Evolutionary conservation across 2,888 invertebrate genomes (phyloP), one percentile per base, ranked within the genome.

Genomic region (Mesochorus sp.): DNA sequence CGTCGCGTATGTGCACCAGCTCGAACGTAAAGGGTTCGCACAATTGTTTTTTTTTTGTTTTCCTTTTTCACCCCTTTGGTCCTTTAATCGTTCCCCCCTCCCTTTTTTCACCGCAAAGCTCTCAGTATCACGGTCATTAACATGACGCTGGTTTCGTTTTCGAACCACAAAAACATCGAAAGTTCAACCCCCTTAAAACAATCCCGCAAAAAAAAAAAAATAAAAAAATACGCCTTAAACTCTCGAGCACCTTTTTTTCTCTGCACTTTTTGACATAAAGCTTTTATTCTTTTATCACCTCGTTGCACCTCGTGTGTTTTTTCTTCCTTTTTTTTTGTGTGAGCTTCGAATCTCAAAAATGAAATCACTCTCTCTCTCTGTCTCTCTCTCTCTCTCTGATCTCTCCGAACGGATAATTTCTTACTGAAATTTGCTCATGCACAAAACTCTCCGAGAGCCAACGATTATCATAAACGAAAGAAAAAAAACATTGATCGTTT

Each of bases 241-340:
- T 37, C 73, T 59, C 53, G 44, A 55, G 53, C 44, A 44, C 28
- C 44, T 44, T 74, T 76, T 59, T 49, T 62, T 26, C 28, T 70
- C 39, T 49, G 42, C 53, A 42, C 67, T 73, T 51, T 44, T 44
- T 51, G n/a, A n/a, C n/a, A n/a, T 44, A 39, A 47, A 44, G 42
- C 24, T 12, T 19, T 42, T 51, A 17, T 31, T 17, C 77, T 80
- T 78, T 80, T 76, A 72, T 80, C 78, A 72, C 53, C 37, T 67
- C 31, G 28, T 21, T 14, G 24, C 28, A 39, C 42, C 21, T 67
- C 49, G 44, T 61, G 59, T 42, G 24, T 71, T 34, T 74, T 28
- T 47, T 51, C 28, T 1, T 19, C 10, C 8, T 17, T 8, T 8
- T 17, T 26, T 6, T 37, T 26, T 2, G 42, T 53, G 26, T 44